Percentiles rank a stretch among this genome's conserved stretches.
These are phyloP conservation scores for Dunckerocampus dactyliophorus DNA, from an alignment of 2,113 vertebrate species.

Conservation along the genomic window DNA sequence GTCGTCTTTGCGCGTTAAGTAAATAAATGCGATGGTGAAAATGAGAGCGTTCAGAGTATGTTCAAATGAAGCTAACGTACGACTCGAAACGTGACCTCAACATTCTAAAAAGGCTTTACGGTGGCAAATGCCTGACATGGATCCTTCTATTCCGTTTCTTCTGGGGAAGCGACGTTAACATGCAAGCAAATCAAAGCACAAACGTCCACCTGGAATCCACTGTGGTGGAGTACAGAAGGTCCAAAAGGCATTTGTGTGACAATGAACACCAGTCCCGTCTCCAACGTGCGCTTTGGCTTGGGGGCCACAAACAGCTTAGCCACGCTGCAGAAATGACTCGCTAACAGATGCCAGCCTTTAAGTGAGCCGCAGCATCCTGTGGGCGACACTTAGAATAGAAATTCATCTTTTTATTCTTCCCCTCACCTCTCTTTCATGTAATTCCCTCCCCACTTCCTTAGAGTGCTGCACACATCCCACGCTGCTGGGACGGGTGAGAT, in stretches of 20 bases:
- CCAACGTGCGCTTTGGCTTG: slow-evolving; percentile 56
- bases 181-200: too few species aligned
- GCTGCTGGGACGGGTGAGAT: slow-evolving; percentile 4
- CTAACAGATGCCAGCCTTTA: slow-evolving; percentile 64
- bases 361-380: slow-evolving; percentile 61
- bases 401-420: slow-evolving; percentile 21
- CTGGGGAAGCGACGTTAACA: too few species aligned
- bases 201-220: too few species aligned
- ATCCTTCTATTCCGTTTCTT: too few species aligned
- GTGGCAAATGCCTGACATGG: too few species aligned
- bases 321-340: slow-evolving; percentile 55
- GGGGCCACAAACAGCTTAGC: slow-evolving; percentile 61
- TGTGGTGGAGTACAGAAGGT: too few species aligned
- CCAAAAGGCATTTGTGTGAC: not conserved
- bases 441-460: slow-evolving; percentile 17
- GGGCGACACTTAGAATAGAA: slow-evolving; percentile 61
- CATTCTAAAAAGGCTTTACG: too few species aligned
- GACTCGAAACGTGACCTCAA: too few species aligned
- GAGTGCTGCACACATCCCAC: slow-evolving; percentile 6
- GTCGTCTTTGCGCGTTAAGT: too few species aligned
- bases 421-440: slow-evolving; percentile 42
- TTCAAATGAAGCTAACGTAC: too few species aligned
- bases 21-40: too few species aligned
- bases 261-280: slow-evolving; percentile 22
- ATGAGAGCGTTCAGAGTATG: too few species aligned